These are phyloP conservation scores for Caradrina clavipalpis DNA, from an alignment of 2,888 invertebrate species.

Conservation along the genomic window DNA sequence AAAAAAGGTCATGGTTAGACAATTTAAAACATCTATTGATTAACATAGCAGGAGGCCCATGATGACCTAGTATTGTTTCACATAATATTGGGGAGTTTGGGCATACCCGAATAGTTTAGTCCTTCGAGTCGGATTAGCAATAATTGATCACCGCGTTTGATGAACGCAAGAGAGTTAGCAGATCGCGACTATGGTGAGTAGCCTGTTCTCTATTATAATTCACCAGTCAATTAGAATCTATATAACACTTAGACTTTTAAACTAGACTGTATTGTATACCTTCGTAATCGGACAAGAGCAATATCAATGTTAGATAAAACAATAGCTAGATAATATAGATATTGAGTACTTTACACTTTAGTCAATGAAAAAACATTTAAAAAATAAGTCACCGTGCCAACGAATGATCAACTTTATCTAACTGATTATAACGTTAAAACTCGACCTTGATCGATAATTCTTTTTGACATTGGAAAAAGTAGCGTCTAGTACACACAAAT, in stretches of 20 bases:
- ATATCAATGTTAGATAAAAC: neutral
- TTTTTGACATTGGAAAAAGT: conserved; percentile 17
- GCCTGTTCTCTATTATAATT: neutral
- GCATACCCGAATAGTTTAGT: neutral
- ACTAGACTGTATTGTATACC: no score
- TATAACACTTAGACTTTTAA: no score
- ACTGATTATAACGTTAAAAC: conserved; percentile 33
- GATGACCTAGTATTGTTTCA: no score
- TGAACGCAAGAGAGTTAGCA: no score
- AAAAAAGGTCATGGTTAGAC: no score
- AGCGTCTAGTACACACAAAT: neutral
- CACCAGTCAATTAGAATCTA: no score
- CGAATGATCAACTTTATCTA: conserved; percentile 13
- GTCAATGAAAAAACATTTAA: conserved; percentile 5
- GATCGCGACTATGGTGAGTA: neutral
- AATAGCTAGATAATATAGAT: neutral
- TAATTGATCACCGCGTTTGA: neutral
- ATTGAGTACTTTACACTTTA: neutral
- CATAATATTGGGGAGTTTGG: no score
- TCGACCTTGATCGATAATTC: conserved; percentile 37
- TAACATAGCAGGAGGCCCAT: no score
- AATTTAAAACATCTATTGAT: no score
- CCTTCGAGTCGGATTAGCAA: neutral
- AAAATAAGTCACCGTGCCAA: conserved; percentile 15
- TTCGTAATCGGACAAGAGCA: conserved; percentile 18